Evolutionary conservation across 2,113 vertebrate species (phyloP), one percentile per base, ranked within the genome.

Genomic region (cat (Felis catus)): DNA sequence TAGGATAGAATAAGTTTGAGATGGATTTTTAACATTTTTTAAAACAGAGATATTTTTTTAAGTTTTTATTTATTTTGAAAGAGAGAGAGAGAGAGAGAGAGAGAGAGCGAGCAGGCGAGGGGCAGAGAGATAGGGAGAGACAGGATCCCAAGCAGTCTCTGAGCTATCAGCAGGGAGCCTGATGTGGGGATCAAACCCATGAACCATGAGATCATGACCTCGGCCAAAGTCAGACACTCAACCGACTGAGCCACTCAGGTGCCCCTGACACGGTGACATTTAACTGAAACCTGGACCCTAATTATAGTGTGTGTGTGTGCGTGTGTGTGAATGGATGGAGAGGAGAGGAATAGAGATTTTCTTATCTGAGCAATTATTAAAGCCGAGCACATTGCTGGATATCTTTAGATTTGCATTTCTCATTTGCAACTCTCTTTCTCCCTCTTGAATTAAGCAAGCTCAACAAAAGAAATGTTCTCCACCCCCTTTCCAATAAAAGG

Each of bases 341-440:
- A 15, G 5, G 4, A 65, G 36, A 11, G 10, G 11, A 78, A 53
- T 27, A 14, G 29, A 41, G 31, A 21, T 65, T 45, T 55, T 89
- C 68, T 76, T 78, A 83, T 48, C 14, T 45, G 58, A 95, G 25
- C 61, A 48, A 65, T 73, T 78, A 45, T 66, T 53, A 63, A 96
- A 96, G 36, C 51, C 68, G 92, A 19, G 61, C 66, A 89, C 5
- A 0, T 79, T 74, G 66, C 41, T 45, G 36, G 70, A 3, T 79
- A 51, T 82, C 27, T 18, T 63, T 45, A 33, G 39, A 87, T 93
- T 93, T 97, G 85, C 89, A 80, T 90, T 96, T 96, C 73, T 93
- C 70, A 86, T 93, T 95, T 91, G 23, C 79, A 81, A n/a, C 39
- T 96, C 45, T 90, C 70, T 66, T 89, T 93, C 68, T 45, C 63